Percentiles rank a stretch among this genome's conserved stretches.
Evolutionary conservation across 2,888 invertebrate species (phyloP).

Genomic region (Cerastis leucographa): DNA sequence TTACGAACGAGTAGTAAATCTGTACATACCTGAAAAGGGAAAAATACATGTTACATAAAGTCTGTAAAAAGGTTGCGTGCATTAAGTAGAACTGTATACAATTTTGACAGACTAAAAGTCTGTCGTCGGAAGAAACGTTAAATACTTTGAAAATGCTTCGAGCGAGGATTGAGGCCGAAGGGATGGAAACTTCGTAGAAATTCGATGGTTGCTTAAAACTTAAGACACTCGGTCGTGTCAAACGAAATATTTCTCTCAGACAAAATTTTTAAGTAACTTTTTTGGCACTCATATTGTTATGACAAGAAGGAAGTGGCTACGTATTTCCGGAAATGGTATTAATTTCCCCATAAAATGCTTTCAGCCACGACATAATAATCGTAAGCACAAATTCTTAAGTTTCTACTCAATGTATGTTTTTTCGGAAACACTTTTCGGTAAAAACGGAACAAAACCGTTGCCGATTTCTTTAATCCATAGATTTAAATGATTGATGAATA

Average conservation of each 20-base stretch:
- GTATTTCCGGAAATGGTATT: conserved; percentile 6
- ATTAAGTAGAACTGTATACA: conserved; percentile 31
- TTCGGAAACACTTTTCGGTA: neutral
- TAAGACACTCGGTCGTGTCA: conserved; percentile 60
- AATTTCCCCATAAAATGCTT: neutral
- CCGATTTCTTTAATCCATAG: neutral
- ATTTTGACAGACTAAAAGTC: conserved; percentile 44
- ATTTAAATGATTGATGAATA: neutral
- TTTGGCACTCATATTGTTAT: conserved; percentile 36
- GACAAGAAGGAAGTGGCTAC: conserved; percentile 5
- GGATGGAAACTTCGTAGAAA: conserved; percentile 73
- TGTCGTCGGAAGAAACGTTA: conserved; percentile 45
- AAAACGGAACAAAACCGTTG: neutral
- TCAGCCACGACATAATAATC: neutral
- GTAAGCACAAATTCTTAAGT: neutral
- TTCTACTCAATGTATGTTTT: neutral
- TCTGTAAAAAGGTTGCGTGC: conserved; percentile 14
- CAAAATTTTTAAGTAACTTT: conserved; percentile 33
- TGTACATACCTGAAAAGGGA: conserved; percentile 65
- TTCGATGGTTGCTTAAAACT: conserved; percentile 72
- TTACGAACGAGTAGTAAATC: conserved; percentile 27
- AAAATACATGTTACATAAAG: conserved; percentile 22
- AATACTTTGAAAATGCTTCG: conserved; percentile 68
- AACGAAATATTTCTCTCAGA: conserved; percentile 40
- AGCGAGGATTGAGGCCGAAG: conserved; percentile 60